Conservation (phyloP, 2,888 invertebrate species). For the Stenichneumon culpator region DNA sequence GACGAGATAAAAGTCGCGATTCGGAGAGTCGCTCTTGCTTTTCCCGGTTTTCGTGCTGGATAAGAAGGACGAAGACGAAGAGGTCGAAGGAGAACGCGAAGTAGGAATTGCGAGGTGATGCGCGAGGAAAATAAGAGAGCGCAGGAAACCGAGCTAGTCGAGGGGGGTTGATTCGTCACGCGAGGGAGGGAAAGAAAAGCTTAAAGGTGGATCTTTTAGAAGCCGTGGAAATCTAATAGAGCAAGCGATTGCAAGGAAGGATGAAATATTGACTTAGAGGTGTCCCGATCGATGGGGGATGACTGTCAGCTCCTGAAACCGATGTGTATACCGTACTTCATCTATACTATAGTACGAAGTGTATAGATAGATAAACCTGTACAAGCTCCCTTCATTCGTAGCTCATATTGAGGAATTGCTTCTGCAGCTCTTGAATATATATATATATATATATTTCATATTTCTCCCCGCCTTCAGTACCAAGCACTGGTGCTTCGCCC, state of each 20-base stretch:
- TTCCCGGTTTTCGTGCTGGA: neutral
- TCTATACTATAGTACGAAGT: constrained; percentile 6
- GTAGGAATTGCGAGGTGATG: constrained; percentile 33
- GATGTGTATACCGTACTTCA: constrained; percentile 27
- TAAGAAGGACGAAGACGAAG: neutral
- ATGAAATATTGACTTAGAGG: constrained; percentile 80
- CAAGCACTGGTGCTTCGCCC: constrained; percentile 51
- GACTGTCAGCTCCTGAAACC: constrained; percentile 41
- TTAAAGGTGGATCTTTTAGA: constrained; percentile 71
- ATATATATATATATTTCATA: constrained; percentile 31
- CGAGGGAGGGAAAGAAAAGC: constrained; percentile 12
- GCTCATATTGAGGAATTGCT: constrained; percentile 44
- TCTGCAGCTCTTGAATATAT: constrained; percentile 14
- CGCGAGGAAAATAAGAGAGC: constrained; percentile 31
- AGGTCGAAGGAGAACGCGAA: constrained; percentile 26
- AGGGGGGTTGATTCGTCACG: constrained; percentile 43
- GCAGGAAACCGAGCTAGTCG: constrained; percentile 28
- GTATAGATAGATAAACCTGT: neutral
- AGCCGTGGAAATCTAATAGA: constrained; percentile 82
- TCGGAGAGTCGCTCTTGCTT: constrained; percentile 16
- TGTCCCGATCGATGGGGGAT: constrained; percentile 72
- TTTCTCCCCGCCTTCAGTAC: constrained; percentile 26
- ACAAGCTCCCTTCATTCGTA: constrained; percentile 17
- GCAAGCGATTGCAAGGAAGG: constrained; percentile 72
- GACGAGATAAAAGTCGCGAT: constrained; percentile 17